Percentiles rank a stretch among this genome's conserved stretches.
Conservation (phyloP, 1,140 invertebrate genomes). For the Trypoxylus dichotomus region DNA sequence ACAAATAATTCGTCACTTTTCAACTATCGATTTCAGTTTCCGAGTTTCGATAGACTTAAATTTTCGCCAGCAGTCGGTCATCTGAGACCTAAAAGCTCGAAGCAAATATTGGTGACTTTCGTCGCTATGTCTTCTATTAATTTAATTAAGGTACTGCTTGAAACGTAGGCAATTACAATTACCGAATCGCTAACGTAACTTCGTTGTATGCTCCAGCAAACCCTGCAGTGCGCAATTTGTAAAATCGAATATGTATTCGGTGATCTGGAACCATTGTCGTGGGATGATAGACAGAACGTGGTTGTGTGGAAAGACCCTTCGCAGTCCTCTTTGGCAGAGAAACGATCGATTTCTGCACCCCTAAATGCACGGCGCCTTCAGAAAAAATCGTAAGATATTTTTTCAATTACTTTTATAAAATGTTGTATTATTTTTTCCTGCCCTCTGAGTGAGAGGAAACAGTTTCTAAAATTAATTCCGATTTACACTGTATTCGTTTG, state of each 20-base stretch:
- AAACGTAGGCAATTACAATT: neutral
- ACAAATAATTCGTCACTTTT: conserved; percentile 38
- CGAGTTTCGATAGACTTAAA: conserved; percentile 33
- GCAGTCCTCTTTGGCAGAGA: neutral
- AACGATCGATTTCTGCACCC: neutral
- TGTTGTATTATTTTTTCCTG: too few relatives aligned
- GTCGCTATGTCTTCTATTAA: conserved; percentile 36
- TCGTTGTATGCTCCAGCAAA: conserved; percentile 31
- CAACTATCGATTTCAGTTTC: conserved; percentile 45
- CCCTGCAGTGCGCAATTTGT: conserved; percentile 35
- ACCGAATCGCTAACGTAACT: neutral
- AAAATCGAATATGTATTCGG: conserved; percentile 43
- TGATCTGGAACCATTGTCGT: conserved; percentile 39
- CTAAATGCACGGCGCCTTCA: neutral
- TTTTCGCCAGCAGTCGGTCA: conserved; percentile 47
- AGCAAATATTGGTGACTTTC: conserved; percentile 46
- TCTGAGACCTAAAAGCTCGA: conserved; percentile 41
- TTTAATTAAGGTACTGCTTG: conserved; percentile 38
- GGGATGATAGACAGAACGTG: conserved; percentile 48
- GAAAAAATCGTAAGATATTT: neutral
- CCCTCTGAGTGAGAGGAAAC: too few relatives aligned
- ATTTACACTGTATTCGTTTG: too few relatives aligned
- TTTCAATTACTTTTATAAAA: neutral
- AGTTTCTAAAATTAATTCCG: too few relatives aligned
- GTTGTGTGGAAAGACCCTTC: conserved; percentile 36